A percentile compares a stretch with the other conserved stretches of the same genome.
phyloP scores from a whole-genome alignment of 2,113 vertebrate genomes.

The Ifrita kowaldi region DNA sequence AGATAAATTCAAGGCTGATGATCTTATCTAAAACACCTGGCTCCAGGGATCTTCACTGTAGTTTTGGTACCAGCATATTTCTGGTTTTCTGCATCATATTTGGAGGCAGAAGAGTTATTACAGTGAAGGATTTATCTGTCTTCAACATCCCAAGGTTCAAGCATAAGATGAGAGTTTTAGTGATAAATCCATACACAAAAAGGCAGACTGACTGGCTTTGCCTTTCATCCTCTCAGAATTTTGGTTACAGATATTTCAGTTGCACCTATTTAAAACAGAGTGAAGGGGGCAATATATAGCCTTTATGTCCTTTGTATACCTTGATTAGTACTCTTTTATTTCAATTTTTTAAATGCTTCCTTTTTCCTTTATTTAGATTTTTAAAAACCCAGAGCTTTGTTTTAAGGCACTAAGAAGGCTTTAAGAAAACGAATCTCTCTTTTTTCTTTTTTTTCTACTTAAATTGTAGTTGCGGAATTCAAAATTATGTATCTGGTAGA shows the following conservation, averaged over 20 bases:
- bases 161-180: not conserved
- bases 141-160: not conserved
- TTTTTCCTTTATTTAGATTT: not conserved
- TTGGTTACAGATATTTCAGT: not conserved
- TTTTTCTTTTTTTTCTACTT: not conserved
- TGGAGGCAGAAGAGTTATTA: not conserved
- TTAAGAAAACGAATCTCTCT: not conserved
- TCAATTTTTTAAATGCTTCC: not conserved
- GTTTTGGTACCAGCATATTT: not conserved
- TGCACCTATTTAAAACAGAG: not conserved
- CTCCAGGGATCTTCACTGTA: not conserved
- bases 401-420: not conserved
- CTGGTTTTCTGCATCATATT: not conserved
- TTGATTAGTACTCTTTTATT: not conserved
- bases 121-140: not conserved
- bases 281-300: not conserved
- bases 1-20: not conserved
- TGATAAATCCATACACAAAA: not conserved
- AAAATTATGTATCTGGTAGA: slow-evolving; percentile 57
- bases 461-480: slow-evolving; percentile 48
- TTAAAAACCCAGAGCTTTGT: not conserved
- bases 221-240: not conserved
- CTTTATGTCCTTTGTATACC: not conserved
- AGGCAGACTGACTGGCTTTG: not conserved
- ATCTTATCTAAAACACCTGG: not conserved